These are phyloP conservation scores for Salvelinus sp. DNA, from an alignment of 2,113 vertebrate genomes.

Conservation along the genomic window DNA sequence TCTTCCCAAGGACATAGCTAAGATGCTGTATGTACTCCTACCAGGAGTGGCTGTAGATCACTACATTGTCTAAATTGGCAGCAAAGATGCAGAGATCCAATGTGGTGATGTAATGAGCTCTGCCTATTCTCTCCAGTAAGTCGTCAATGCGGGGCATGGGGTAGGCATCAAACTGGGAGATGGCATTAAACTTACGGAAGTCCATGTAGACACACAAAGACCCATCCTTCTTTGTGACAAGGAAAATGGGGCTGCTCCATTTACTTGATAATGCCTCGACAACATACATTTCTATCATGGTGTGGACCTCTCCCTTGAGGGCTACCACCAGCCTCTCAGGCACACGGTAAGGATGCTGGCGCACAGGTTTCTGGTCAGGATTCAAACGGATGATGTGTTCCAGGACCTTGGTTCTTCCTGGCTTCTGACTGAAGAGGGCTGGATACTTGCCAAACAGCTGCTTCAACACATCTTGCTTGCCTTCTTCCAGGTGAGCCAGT, in stretches of 20 bases:
- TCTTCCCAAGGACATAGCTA: too few species aligned
- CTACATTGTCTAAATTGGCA: too few species aligned
- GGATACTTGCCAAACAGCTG: not conserved
- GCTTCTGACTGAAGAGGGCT: not conserved
- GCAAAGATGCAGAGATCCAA: not conserved
- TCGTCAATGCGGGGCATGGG: too few species aligned
- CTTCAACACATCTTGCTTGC: too few species aligned
- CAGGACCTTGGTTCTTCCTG: not conserved
- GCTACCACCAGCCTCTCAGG: too few species aligned
- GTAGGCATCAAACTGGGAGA: not conserved
- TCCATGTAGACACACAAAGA: not conserved
- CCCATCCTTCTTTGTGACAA: conserved; percentile 8
- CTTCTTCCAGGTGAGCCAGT: too few species aligned
- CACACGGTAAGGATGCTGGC: too few species aligned
- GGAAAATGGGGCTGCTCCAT: not conserved
- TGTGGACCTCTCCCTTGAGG: not conserved
- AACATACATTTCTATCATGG: conserved; percentile 9
- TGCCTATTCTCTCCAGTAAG: not conserved
- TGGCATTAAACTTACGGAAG: not conserved
- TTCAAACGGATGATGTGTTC: too few species aligned
- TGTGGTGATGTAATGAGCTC: not conserved
- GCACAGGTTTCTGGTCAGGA: too few species aligned
- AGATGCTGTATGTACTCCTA: too few species aligned
- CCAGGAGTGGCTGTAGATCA: too few species aligned
- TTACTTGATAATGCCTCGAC: conserved; percentile 16